These are phyloP conservation scores for Chrosomus eos DNA, from an alignment of 2,797 vertebrate species.

Conservation along the genomic window DNA sequence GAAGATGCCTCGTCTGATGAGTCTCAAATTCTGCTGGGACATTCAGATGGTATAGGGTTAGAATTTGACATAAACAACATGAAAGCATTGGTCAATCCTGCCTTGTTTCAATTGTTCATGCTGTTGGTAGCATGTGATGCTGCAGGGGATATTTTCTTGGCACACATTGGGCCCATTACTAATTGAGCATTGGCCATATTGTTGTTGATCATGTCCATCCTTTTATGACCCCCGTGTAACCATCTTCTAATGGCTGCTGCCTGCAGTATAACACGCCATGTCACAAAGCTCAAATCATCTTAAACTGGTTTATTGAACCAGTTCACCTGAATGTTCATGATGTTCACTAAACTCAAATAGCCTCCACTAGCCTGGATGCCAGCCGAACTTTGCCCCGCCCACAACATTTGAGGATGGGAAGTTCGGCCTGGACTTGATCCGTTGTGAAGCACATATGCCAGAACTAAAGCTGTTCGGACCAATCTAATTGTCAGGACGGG, in stretches of 20 bases:
- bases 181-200: neutral
- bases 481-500: too few relatives aligned
- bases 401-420: too few relatives aligned
- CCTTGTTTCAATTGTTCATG: neutral
- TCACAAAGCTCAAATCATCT: neutral
- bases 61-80: neutral
- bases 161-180: neutral
- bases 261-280: slow-evolving; percentile 42
- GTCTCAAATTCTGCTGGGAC: neutral
- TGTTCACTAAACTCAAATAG: neutral
- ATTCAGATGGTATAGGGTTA: neutral
- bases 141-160: neutral
- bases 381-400: too few relatives aligned
- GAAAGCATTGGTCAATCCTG: neutral
- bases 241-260: slow-evolving; percentile 49
- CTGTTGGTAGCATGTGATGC: neutral
- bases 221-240: neutral
- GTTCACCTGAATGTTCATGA: too few relatives aligned
- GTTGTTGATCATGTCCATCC: neutral
- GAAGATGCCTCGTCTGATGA: neutral
- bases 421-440: too few relatives aligned
- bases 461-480: too few relatives aligned
- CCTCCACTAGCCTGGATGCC: too few relatives aligned
- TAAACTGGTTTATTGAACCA: neutral
- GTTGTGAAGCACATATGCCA: too few relatives aligned